These are phyloP conservation scores for Aphrophora alni DNA, from an alignment of 2,888 invertebrate genomes.

Conservation along the genomic window DNA sequence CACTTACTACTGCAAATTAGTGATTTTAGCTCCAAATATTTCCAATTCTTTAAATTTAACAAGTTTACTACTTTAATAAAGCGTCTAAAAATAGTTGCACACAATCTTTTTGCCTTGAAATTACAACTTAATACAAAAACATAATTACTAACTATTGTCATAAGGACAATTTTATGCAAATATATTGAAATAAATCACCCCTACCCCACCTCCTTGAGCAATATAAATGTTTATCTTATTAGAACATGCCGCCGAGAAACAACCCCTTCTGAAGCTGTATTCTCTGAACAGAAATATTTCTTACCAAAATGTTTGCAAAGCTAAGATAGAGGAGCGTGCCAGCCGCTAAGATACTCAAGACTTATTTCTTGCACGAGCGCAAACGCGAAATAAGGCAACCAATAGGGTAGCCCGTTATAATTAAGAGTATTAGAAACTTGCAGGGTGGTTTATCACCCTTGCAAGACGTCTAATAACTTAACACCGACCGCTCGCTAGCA, in stretches of 20 bases:
- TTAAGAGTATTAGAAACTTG: slow-evolving; percentile 42
- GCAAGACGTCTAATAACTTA: slow-evolving; percentile 9
- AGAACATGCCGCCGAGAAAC: background rate
- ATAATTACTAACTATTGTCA: no score
- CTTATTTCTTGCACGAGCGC: slow-evolving; percentile 37
- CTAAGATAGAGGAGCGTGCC: background rate
- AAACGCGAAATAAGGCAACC: slow-evolving; percentile 36
- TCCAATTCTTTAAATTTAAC: no score
- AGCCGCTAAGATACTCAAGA: slow-evolving; percentile 9
- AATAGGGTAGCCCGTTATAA: slow-evolving; percentile 41
- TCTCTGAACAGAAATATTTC: background rate
- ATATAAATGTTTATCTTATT: slow-evolving; percentile 9
- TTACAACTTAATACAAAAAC: no score
- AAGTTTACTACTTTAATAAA: no score
- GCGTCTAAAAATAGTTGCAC: no score
- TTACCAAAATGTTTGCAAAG: slow-evolving; percentile 6
- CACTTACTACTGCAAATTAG: no score
- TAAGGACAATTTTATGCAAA: no score
- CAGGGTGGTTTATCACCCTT: slow-evolving; percentile 37
- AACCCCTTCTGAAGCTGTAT: background rate
- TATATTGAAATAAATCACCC: background rate
- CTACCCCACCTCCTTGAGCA: background rate
- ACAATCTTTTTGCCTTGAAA: no score
- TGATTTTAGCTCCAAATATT: no score
- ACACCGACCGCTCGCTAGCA: slow-evolving; percentile 21